Evolutionary conservation across 2,888 invertebrate genomes (phyloP).

Genomic region (Exocentrus adspersus): DNA sequence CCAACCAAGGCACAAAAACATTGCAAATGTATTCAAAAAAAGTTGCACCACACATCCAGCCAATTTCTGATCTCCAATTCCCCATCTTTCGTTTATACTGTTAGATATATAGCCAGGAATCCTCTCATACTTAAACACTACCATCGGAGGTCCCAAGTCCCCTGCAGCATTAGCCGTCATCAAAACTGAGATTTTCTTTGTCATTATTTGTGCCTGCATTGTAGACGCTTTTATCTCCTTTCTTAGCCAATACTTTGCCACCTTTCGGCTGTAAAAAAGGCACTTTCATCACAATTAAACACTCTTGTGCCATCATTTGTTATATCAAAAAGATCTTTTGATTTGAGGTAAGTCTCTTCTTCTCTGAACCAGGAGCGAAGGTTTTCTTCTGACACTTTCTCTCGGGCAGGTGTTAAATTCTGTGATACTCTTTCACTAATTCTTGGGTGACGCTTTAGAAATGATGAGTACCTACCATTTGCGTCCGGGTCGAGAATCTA

Average conservation of each 20-base stretch:
- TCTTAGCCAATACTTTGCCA: constrained; percentile 47
- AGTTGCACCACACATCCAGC: constrained; percentile 54
- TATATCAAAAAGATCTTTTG: constrained; percentile 7
- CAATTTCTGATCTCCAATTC: constrained; percentile 51
- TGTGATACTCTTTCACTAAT: neutral
- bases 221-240: constrained; percentile 37
- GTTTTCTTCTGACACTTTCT: constrained; percentile 20
- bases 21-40: constrained; percentile 56
- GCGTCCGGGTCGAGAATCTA: constrained; percentile 2
- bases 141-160: constrained; percentile 49
- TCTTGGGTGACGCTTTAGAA: constrained; percentile 20
- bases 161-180: constrained; percentile 52
- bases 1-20: constrained; percentile 51
- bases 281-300: constrained; percentile 51
- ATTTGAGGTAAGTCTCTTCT: constrained; percentile 10
- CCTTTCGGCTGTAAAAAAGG: constrained; percentile 47
- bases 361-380: constrained; percentile 21
- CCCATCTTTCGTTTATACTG: constrained; percentile 44
- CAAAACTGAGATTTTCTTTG: constrained; percentile 48
- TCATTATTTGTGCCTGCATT: constrained; percentile 27
- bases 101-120: constrained; percentile 39
- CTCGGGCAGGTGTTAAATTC: constrained; percentile 24
- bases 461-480: constrained; percentile 11
- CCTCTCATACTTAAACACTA: constrained; percentile 50
- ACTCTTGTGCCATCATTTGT: constrained; percentile 25